Base-by-base conservation (phyloP, 2,888 invertebrate species). In the Heliothis peltigera region DNA sequence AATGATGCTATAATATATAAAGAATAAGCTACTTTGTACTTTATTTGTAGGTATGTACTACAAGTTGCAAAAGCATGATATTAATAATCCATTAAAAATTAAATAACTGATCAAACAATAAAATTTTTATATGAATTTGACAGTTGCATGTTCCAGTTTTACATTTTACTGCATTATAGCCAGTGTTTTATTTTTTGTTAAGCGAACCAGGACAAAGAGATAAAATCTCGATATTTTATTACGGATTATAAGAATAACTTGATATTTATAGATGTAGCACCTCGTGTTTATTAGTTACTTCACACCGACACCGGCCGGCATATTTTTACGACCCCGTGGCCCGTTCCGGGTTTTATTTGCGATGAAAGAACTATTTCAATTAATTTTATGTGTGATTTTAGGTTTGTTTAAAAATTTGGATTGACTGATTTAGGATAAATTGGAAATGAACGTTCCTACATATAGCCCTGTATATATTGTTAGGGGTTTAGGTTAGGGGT, bases 281-380 rank as follows among this genome's bases (percentile, higher is more conserved):
- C 76, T 79, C 67, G 48, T 61, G 74, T 78, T 70, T 76, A 79
- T 70, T 70, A 74, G 74, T 79, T 64, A 70, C 67, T 76, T 62
- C 65, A 69, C 77, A 70, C 69, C 77, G 70, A 69, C 77, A 70
- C 69, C 77, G 70, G 63, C 65, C 64, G 70, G 75, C 64, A 66
- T 74, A 77, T 73, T 75, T 79, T 75, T 77, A 80, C 60, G 75
- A 67, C 43, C 32, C 52, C 21, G 32, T 51, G 58, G 51, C 43
- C 18, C 39, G 63, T 70, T 72, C 60, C 59, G 64, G 22, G 63
- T 64, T 65, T 74, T 70, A 70, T 78, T 78, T 68, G 65, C 65
- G 44, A 63, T 60, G 51, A 56, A 54, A 57, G 48, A 56, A 54
- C 28, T 49, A 49, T 47, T 54, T 43, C 25, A 22, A 51, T 42